Conservation (phyloP, 2,888 invertebrate species). For the Julus scandinavius region DNA sequence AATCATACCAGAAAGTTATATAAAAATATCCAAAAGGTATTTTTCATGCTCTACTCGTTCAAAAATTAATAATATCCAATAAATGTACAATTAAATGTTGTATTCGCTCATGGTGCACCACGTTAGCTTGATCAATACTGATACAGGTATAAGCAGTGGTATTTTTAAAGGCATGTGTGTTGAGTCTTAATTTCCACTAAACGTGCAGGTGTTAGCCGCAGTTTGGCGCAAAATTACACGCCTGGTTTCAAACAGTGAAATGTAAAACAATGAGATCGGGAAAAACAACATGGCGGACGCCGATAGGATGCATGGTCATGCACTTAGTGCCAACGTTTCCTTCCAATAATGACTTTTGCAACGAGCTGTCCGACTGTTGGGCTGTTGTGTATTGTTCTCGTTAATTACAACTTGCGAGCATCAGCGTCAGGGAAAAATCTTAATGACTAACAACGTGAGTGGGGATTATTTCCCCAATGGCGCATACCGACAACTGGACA, state of each 20-base stretch:
- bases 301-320: constrained; percentile 44
- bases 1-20: no score
- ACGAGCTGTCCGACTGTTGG: constrained; percentile 43
- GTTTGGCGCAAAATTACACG: constrained; percentile 31
- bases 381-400: constrained; percentile 50
- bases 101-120: no score
- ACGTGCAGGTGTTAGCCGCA: constrained; percentile 15
- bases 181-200: background rate
- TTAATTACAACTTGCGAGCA: constrained; percentile 47
- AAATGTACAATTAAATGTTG: no score
- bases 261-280: constrained; percentile 21
- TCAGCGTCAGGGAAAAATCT: constrained; percentile 43
- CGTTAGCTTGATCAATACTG: no score
- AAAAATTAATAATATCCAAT: no score
- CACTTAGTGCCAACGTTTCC: constrained; percentile 30
- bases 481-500: constrained; percentile 45
- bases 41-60: no score
- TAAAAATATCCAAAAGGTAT: no score
- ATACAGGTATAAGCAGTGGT: no score
- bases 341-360: constrained; percentile 48
- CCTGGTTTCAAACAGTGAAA: constrained; percentile 17
- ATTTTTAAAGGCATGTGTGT: background rate
- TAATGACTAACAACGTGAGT: constrained; percentile 44
- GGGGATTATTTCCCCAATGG: constrained; percentile 46
- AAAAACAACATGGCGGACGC: background rate